These are phyloP conservation scores for Heterodera carotae DNA, from an alignment of 1,140 invertebrate genomes.

Conservation along the genomic window DNA sequence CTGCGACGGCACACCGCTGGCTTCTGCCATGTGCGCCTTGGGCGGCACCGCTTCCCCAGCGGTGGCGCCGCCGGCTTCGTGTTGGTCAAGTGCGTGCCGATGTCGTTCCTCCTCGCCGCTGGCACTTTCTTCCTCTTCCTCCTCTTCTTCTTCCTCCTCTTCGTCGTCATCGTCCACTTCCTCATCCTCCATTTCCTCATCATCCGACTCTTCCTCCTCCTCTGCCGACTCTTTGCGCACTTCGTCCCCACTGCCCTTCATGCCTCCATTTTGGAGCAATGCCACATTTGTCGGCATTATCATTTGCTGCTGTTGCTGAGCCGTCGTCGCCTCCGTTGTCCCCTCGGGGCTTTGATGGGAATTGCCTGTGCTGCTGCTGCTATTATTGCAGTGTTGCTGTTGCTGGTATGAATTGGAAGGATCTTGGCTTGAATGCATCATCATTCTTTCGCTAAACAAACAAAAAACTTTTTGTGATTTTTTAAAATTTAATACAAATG, in stretches of 20 bases:
- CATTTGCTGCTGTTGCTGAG: neutral
- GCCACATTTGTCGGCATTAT: neutral
- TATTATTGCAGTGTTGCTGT: neutral
- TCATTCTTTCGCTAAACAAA: neutral
- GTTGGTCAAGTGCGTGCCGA: neutral
- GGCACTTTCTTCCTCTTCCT: slow-evolving; percentile 28
- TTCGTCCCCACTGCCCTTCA: neutral
- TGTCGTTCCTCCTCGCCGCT: slow-evolving; percentile 18
- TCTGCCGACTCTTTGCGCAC: neutral
- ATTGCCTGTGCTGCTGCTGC: too few relatives aligned
- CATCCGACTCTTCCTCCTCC: slow-evolving; percentile 12
- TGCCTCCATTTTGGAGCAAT: neutral
- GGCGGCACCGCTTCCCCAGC: neutral
- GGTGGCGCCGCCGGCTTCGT: neutral
- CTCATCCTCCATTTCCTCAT: slow-evolving; percentile 26
- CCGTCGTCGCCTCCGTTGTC: neutral
- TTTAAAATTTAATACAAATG: too few relatives aligned
- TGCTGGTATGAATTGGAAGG: neutral
- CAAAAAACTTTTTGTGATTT: slow-evolving; percentile 2
- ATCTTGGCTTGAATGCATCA: slow-evolving; percentile 6
- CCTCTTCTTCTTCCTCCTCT: slow-evolving; percentile 18
- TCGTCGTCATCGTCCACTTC: slow-evolving; percentile 28
- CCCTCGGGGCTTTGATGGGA: neutral
- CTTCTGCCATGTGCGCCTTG: neutral
- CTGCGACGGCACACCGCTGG: neutral